phyloP scores from a whole-genome alignment of 1,140 invertebrate genomes.

The Polypedilum pembai region DNA sequence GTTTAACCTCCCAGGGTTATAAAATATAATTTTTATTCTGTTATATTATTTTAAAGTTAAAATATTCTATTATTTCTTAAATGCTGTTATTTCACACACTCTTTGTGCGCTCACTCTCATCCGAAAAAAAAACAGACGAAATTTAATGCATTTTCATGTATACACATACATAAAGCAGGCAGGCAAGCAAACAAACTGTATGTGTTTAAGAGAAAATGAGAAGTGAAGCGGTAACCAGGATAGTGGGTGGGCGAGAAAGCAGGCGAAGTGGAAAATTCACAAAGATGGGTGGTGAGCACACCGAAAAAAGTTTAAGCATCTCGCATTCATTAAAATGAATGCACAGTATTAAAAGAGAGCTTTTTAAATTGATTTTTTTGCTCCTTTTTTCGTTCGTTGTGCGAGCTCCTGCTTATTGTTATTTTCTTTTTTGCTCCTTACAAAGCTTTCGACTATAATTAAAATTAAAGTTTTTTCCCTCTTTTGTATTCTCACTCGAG shows the following conservation, averaged over 20 bases:
- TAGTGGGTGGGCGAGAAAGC: not conserved
- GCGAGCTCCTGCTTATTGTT: conserved; percentile 10
- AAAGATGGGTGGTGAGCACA: conserved; percentile 1
- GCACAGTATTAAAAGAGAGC: conserved; percentile 11
- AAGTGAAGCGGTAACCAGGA: conserved; percentile 10
- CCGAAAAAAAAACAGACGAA: conserved; percentile 9
- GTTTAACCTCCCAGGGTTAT: too few species aligned
- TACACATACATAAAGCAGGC: not conserved
- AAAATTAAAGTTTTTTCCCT: not conserved
- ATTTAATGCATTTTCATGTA: conserved; percentile 19
- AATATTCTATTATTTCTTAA: too few species aligned
- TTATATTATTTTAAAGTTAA: too few species aligned
- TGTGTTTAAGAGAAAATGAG: not conserved
- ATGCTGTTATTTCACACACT: too few species aligned
- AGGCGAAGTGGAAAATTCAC: not conserved
- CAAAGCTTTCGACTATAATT: not conserved
- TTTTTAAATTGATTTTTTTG: conserved; percentile 20
- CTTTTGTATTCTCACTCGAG: not conserved
- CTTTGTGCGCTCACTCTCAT: too few species aligned
- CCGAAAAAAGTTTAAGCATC: not conserved
- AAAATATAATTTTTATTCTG: too few species aligned
- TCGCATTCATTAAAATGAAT: conserved; percentile 18
- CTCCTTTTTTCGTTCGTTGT: not conserved
- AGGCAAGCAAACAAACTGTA: not conserved
- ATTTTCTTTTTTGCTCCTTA: not conserved